phyloP scores from a whole-genome alignment of 2,797 vertebrate genomes.

The Microcaecilia unicolor region DNA sequence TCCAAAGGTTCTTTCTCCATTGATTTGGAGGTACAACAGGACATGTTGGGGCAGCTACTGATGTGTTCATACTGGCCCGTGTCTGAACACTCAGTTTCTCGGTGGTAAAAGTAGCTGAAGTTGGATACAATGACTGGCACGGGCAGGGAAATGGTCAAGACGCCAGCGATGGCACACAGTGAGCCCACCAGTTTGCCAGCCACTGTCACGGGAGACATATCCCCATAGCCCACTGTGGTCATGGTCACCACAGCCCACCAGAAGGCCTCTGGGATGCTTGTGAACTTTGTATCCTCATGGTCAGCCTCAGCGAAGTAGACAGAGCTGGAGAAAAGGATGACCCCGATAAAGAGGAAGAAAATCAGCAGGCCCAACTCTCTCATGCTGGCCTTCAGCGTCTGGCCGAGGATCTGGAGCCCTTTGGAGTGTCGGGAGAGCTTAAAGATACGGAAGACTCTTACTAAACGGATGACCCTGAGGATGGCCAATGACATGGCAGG shows the following conservation, averaged over 20 bases:
- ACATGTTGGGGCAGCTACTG: constrained; percentile 59
- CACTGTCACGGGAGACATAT: constrained; percentile 81
- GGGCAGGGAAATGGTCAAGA: constrained; percentile 85
- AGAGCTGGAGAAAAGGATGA: constrained; percentile 83
- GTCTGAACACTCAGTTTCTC: constrained; percentile 71
- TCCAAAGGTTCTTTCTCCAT: constrained; percentile 12
- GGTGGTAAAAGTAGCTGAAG: constrained; percentile 90
- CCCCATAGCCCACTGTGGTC: constrained; percentile 90
- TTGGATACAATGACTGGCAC: constrained; percentile 92
- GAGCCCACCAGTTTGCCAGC: constrained; percentile 87
- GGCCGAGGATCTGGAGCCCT: constrained; percentile 84
- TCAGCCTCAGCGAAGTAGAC: constrained; percentile 90
- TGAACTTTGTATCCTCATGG: constrained; percentile 62
- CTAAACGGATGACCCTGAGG: constrained; percentile 79
- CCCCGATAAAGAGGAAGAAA: constrained; percentile 91
- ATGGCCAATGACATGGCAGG: constrained; percentile 80
- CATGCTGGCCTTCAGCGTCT: constrained; percentile 83
- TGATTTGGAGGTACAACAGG: constrained; percentile 4
- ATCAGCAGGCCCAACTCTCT: constrained; percentile 84
- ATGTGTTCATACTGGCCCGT: constrained; percentile 61
- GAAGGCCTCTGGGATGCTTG: constrained; percentile 87
- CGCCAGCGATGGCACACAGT: constrained; percentile 86
- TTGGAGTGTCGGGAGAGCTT: constrained; percentile 87
- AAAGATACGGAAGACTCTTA: constrained; percentile 86
- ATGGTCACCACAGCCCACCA: constrained; percentile 95